These are phyloP conservation scores for Lepus europaeus DNA, from an alignment of 2,113 vertebrate species.

Conservation along the genomic window DNA sequence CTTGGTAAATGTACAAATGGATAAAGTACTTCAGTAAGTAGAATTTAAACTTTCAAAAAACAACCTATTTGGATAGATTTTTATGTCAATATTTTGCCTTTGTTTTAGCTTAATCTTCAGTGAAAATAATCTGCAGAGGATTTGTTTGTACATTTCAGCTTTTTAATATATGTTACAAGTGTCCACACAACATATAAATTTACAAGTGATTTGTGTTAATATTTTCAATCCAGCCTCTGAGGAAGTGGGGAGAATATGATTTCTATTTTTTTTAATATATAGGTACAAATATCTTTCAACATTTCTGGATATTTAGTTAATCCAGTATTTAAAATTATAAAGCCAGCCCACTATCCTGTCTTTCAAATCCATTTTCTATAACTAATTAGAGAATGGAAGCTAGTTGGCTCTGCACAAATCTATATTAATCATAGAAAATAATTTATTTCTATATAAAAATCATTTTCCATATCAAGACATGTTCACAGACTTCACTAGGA, in stretches of 20 bases:
- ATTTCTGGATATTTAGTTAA: background rate
- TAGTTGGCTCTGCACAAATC: background rate
- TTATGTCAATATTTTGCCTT: background rate
- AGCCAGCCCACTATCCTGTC: background rate
- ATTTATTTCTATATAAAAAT: constrained; percentile 21
- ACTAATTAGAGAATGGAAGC: background rate
- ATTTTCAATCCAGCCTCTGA: background rate
- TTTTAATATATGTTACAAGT: background rate
- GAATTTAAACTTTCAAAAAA: background rate
- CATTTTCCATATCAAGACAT: background rate
- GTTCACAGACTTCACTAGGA: background rate
- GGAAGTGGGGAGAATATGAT: background rate
- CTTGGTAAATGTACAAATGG: background rate
- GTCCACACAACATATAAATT: background rate
- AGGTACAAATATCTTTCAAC: background rate
- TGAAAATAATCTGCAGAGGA: background rate
- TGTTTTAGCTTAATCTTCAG: background rate
- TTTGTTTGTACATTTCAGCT: background rate
- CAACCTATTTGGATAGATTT: background rate
- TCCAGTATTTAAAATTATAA: background rate
- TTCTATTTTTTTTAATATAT: background rate
- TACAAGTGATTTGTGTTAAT: background rate
- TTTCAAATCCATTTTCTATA: background rate
- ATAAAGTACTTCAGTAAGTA: background rate
- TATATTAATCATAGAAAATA: background rate